phyloP scores from a whole-genome alignment of 1,140 invertebrate species.

The Neodiprion fabricii region DNA sequence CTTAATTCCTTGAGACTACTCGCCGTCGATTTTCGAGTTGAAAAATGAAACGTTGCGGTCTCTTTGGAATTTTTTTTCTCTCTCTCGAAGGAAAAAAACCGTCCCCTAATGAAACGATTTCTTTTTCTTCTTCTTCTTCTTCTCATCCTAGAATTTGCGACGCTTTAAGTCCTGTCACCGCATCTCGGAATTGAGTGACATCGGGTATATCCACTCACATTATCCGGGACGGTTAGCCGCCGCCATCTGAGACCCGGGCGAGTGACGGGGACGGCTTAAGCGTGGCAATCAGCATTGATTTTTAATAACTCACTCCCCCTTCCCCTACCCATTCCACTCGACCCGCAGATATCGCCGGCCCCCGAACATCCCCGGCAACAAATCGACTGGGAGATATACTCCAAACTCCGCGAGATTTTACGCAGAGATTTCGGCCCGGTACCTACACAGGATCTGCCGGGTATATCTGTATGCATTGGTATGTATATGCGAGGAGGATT shows the following conservation, averaged over 20 bases:
- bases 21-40: too few species aligned
- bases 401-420: too few species aligned
- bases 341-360: neutral
- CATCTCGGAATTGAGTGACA: neutral
- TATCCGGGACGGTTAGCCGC: too few species aligned
- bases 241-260: neutral
- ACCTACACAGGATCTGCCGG: too few species aligned
- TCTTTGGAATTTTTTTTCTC: too few species aligned
- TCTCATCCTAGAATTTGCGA: neutral
- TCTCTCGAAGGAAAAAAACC: too few species aligned
- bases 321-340: neutral
- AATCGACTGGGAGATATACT: neutral
- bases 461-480: neutral
- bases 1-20: too few species aligned
- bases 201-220: too few species aligned
- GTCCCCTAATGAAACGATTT: too few species aligned
- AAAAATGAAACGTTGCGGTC: too few species aligned
- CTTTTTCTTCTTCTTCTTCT: too few species aligned
- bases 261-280: neutral
- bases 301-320: neutral
- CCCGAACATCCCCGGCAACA: neutral
- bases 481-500: neutral
- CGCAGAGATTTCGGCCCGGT: too few species aligned
- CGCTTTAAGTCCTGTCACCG: neutral
- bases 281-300: conserved; percentile 4